A percentile compares a stretch with the other conserved stretches of the same genome.
phyloP scores from a whole-genome alignment of 1,140 invertebrate species.

The Tribolium castaneum region DNA sequence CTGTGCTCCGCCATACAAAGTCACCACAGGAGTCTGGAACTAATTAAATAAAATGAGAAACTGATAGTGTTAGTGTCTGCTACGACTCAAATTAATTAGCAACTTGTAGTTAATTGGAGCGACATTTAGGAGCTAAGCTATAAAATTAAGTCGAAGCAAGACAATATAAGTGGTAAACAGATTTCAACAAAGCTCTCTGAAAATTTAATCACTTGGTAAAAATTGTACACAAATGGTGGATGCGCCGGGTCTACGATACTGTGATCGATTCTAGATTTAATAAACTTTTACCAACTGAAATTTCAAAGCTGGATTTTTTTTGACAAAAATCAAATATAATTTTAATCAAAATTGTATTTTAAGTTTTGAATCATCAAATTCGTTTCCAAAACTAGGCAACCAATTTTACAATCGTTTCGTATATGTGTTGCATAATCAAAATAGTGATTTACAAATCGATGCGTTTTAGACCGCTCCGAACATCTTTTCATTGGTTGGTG shows the following conservation, averaged over 20 bases:
- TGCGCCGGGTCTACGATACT: no score
- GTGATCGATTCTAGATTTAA: no score
- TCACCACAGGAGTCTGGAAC: no score
- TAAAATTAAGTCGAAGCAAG: neutral
- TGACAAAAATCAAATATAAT: no score
- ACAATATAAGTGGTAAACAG: neutral
- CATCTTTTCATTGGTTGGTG: neutral
- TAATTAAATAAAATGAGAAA: neutral
- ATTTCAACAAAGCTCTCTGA: neutral
- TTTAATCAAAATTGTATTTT: no score
- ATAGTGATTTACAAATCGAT: neutral
- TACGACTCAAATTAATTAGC: neutral
- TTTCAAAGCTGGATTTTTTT: no score
- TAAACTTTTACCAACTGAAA: no score
- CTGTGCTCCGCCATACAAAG: no score
- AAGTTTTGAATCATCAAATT: no score
- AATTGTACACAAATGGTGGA: no score
- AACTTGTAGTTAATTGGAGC: neutral
- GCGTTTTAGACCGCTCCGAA: neutral
- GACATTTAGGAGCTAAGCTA: neutral
- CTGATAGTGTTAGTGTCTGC: neutral
- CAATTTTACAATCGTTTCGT: neutral
- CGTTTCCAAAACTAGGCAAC: neutral
- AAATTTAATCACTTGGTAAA: neutral
- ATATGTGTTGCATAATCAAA: neutral